Conservation (phyloP, 2,113 vertebrate species). For the Odocoileus virginianus region DNA sequence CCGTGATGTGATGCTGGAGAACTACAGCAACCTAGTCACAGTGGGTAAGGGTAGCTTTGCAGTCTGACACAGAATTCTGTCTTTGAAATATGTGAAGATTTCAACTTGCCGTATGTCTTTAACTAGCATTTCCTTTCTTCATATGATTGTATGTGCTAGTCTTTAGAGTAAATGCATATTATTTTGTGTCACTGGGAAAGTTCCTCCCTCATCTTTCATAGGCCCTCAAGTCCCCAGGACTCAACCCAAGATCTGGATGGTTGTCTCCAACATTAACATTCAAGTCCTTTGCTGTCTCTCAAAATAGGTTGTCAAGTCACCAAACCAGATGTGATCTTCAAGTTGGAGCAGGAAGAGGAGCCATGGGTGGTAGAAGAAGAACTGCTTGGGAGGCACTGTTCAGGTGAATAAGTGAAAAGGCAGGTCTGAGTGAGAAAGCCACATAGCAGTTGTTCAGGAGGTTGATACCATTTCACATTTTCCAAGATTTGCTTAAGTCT, state of each 20-base stretch:
- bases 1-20: constrained; percentile 71
- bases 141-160: not conserved
- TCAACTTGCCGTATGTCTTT: not conserved
- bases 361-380: constrained; percentile 63
- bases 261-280: constrained; percentile 4
- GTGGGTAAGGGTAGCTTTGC: constrained; percentile 57
- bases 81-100: not conserved
- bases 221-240: not conserved
- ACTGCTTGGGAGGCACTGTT: constrained; percentile 38
- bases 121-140: not conserved
- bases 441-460: not conserved
- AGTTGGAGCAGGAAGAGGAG: constrained; percentile 65
- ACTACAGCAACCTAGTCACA: constrained; percentile 63
- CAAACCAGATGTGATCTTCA: constrained; percentile 70
- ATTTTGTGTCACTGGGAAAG: not conserved
- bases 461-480: not conserved
- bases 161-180: not conserved
- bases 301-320: constrained; percentile 50
- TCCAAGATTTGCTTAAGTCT: not conserved
- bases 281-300: not conserved
- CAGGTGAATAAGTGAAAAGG: constrained; percentile 58
- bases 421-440: not conserved
- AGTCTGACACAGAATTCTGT: not conserved
- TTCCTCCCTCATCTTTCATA: not conserved
- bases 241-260: not conserved